A percentile compares a stretch with the other conserved stretches of the same genome.
These are phyloP conservation scores for Caenorhabditis imperialis DNA, from an alignment of 2,888 invertebrate species.

Conservation along the genomic window DNA sequence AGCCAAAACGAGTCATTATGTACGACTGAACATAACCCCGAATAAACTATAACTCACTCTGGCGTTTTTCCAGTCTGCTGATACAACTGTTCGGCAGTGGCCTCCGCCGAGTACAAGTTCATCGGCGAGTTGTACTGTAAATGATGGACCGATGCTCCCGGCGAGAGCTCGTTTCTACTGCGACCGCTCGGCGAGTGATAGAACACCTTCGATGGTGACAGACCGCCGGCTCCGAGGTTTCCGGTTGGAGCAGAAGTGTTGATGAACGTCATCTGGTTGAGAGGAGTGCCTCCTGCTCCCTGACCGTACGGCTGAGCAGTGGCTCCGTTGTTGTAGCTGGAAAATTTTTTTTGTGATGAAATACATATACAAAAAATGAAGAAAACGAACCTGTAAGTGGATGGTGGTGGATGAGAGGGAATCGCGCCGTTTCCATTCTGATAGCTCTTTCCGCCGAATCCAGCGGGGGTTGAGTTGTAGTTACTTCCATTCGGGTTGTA, in stretches of 20 bases:
- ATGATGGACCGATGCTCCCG: constrained; percentile 69
- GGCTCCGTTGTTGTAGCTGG: constrained; percentile 60
- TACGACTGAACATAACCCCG: no score
- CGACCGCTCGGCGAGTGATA: constrained; percentile 66
- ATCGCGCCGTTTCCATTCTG: constrained; percentile 20
- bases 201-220: constrained; percentile 45
- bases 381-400: constrained; percentile 43
- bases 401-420: constrained; percentile 28
- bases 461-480: constrained; percentile 44
- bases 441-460: constrained; percentile 22
- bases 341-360: constrained; percentile 2
- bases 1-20: no score
- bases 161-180: constrained; percentile 69
- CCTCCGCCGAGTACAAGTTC: constrained; percentile 72
- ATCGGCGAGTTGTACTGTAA: constrained; percentile 77
- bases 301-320: constrained; percentile 42
- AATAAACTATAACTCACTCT: constrained; percentile 45
- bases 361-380: no score
- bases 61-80: constrained; percentile 68
- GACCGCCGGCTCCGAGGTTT: constrained; percentile 4
- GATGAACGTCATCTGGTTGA: constrained; percentile 63
- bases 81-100: constrained; percentile 72
- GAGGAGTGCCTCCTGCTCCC: constrained; percentile 59
- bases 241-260: constrained; percentile 33
- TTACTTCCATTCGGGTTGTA: constrained; percentile 14